phyloP scores from a whole-genome alignment of 2,113 vertebrate species.

The Chiloscyllium plagiosum region DNA sequence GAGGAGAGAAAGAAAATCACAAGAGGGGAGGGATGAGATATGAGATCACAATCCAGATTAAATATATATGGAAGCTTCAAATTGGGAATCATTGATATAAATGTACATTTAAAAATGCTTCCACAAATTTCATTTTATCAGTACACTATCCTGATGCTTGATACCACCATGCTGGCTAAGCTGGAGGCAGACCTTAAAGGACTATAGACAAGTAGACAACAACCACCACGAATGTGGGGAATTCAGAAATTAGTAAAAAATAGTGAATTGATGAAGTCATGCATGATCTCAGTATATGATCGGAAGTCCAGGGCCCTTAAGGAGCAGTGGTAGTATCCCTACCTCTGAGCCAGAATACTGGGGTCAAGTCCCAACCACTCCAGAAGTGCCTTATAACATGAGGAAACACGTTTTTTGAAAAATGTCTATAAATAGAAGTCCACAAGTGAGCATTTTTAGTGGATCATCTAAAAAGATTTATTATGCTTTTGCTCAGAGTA shows the following conservation, averaged over 20 bases:
- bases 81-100: background rate
- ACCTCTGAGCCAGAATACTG: too few species aligned
- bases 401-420: too few species aligned
- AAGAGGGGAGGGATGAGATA: background rate
- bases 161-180: background rate
- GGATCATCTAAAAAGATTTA: background rate
- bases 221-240: background rate
- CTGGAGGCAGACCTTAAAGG: background rate
- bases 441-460: background rate
- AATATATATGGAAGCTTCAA: background rate
- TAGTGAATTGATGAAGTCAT: background rate
- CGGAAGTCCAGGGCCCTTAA: too few species aligned
- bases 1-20: background rate
- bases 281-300: background rate
- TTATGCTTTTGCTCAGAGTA: background rate
- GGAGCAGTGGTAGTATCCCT: too few species aligned
- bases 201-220: background rate
- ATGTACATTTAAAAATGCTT: background rate
- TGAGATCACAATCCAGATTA: background rate
- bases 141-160: background rate
- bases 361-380: too few species aligned
- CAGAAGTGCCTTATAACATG: too few species aligned
- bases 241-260: background rate
- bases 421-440: background rate
- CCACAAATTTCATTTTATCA: background rate